Evolutionary conservation across 2,797 vertebrate genomes (phyloP).

Genomic region (Aphelocoma californica): DNA sequence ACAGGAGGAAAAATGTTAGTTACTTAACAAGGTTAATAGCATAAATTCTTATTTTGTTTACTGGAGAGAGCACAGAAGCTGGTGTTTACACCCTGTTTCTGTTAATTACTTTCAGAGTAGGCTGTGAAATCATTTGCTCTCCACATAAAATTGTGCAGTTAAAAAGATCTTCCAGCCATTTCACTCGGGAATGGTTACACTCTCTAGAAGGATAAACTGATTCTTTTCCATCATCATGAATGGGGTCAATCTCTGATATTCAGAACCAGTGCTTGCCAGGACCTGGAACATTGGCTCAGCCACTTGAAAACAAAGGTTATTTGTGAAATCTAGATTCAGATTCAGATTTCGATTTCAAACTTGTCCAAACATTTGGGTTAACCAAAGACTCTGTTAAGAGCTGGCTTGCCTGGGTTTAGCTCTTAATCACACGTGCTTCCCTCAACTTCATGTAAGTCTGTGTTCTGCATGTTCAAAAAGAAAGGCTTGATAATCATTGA

Average conservation of each 20-base stretch:
- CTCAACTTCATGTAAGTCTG: neutral
- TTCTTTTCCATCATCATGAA: neutral
- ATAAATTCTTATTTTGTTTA: slow-evolving; percentile 55
- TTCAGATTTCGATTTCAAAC: slow-evolving; percentile 3
- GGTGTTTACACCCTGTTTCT: neutral
- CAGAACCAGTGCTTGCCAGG: neutral
- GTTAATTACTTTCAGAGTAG: slow-evolving; percentile 38
- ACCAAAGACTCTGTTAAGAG: neutral
- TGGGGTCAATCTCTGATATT: neutral
- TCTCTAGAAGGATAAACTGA: neutral
- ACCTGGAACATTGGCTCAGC: neutral
- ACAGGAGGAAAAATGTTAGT: slow-evolving; percentile 44
- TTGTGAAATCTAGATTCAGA: neutral
- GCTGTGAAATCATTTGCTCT: neutral
- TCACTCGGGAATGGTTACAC: neutral
- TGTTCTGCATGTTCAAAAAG: neutral
- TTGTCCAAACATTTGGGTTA: neutral
- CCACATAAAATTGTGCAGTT: neutral
- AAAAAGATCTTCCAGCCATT: neutral
- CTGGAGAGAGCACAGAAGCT: slow-evolving; percentile 1
- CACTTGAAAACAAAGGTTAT: slow-evolving; percentile 16
- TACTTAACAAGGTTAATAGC: slow-evolving; percentile 54
- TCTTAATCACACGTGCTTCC: neutral
- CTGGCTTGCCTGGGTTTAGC: neutral
- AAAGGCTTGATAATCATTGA: neutral